Evolutionary conservation across 2,797 vertebrate species (phyloP).

Genomic region (Moxostoma hubbsi): DNA sequence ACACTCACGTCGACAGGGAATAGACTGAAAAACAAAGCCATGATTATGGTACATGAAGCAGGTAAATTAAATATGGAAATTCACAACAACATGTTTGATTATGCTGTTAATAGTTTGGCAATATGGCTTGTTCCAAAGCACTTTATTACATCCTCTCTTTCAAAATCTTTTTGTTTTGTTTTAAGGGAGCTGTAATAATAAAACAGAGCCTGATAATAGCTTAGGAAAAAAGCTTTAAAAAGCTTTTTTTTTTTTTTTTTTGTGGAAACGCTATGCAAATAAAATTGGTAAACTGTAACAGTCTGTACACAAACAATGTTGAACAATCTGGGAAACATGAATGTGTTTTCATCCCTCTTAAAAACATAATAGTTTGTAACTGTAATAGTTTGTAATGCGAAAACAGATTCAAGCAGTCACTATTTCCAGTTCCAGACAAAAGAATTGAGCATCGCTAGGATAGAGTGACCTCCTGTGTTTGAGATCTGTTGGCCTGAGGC

Average conservation of each 20-base stretch:
- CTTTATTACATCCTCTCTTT: background rate
- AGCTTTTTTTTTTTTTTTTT: background rate
- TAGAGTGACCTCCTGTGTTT: conserved; percentile 26
- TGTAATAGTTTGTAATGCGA: background rate
- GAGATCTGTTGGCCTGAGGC: conserved; percentile 39
- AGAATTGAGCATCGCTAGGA: conserved; percentile 24
- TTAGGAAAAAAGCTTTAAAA: too few relatives aligned
- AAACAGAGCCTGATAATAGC: background rate
- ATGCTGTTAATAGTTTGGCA: background rate
- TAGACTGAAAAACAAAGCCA: conserved; percentile 21
- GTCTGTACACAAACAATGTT: background rate
- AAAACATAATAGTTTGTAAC: background rate
- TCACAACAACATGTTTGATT: conserved; percentile 11
- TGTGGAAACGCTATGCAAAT: background rate
- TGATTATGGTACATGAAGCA: background rate
- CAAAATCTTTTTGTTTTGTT: background rate
- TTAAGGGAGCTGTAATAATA: background rate
- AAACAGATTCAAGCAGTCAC: background rate
- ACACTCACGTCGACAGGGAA: background rate
- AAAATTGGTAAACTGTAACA: too few relatives aligned
- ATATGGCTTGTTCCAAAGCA: background rate
- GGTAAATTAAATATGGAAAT: conserved; percentile 29
- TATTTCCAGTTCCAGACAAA: background rate
- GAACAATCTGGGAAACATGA: background rate
- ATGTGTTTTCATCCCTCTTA: background rate